Percentiles rank a stretch among this genome's conserved stretches.
Conservation (phyloP, 1,140 invertebrate species). For the Drosophila rhopaloa region DNA sequence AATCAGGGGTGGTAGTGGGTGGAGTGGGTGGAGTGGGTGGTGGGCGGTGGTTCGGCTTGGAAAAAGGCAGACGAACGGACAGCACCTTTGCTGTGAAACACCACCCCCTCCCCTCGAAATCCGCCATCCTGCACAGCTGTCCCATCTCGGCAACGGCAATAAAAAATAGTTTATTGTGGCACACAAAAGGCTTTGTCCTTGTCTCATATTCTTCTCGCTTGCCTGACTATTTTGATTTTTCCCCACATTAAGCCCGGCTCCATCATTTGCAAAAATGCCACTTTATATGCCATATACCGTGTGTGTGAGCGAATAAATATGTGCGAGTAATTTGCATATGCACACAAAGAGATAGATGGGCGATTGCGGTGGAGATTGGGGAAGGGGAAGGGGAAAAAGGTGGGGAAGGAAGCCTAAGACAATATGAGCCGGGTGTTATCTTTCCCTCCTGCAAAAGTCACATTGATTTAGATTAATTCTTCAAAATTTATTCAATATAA, state of each 20-base stretch:
- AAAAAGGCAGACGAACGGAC: conserved; percentile 25
- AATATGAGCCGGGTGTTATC: conserved; percentile 24
- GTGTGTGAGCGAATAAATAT: conserved; percentile 38
- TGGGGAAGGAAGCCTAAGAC: conserved; percentile 12
- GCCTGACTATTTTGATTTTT: conserved; percentile 44
- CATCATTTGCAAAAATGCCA: conserved; percentile 56
- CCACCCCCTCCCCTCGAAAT: background rate
- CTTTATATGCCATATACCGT: conserved; percentile 42
- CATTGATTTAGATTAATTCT: conserved; percentile 23
- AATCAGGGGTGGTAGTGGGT: background rate
- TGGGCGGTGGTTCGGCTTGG: background rate
- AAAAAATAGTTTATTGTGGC: conserved; percentile 69
- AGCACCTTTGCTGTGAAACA: conserved; percentile 20
- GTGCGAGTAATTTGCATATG: conserved; percentile 42
- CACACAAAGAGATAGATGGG: conserved; percentile 25
- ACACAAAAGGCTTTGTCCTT: conserved; percentile 52
- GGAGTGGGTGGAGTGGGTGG: background rate
- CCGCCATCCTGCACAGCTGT: conserved; percentile 2
- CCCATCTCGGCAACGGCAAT: conserved; percentile 37
- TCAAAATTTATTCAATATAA: conserved; percentile 35
- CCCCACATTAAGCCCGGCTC: conserved; percentile 28
- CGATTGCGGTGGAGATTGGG: conserved; percentile 5
- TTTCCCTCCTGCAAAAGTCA: background rate
- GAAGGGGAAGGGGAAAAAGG: background rate
- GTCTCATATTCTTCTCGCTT: conserved; percentile 25